Conservation (phyloP, 2,113 vertebrate genomes). For the Benitochromis conjunctus region DNA sequence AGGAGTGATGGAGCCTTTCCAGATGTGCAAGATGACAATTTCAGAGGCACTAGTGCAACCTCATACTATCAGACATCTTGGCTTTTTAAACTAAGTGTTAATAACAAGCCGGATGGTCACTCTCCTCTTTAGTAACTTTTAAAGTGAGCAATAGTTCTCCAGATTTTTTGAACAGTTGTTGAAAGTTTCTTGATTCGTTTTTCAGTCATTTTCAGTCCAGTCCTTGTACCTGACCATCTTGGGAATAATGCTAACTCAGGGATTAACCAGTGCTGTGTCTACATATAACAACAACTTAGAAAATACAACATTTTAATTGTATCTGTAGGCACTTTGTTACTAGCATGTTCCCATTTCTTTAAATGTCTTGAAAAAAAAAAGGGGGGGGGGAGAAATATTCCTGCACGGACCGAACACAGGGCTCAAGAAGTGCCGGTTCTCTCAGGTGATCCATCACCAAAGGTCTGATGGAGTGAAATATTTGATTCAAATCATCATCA, state of each 20-base stretch:
- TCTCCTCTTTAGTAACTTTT: background rate
- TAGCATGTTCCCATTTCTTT: background rate
- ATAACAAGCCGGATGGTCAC: background rate
- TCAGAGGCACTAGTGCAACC: background rate
- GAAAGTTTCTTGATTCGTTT: background rate
- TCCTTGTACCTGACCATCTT: background rate
- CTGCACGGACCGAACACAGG: background rate
- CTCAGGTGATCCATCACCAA: background rate
- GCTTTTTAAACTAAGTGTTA: background rate
- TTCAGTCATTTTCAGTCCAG: background rate
- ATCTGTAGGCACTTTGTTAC: background rate
- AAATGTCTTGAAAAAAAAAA: background rate
- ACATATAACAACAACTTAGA: background rate
- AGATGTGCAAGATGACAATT: background rate
- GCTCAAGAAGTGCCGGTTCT: rapidly evolving
- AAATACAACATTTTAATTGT: background rate
- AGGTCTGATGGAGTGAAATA: background rate
- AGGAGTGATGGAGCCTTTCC: background rate
- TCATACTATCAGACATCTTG: background rate
- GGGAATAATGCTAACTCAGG: background rate
- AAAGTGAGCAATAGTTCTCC: background rate
- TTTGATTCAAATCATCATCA: background rate
- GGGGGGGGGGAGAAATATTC: background rate
- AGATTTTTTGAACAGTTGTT: background rate
- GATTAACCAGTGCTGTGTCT: background rate